Evolutionary conservation across 2,888 invertebrate species (phyloP).

Genomic region (Dasypolia templi): DNA sequence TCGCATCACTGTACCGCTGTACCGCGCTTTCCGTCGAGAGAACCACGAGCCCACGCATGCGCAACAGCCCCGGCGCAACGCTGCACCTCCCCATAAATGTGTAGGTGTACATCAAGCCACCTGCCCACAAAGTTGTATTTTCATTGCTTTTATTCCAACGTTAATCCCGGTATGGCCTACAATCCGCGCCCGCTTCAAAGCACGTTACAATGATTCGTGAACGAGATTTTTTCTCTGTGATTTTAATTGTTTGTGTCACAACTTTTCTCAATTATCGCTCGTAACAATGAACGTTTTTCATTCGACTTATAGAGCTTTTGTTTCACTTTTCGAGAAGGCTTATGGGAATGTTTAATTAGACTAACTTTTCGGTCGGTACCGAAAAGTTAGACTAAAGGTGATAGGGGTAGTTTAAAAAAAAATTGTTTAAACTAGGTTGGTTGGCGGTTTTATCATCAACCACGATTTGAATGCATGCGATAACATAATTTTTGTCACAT

Average conservation of each 20-base stretch:
- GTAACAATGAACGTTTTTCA: background rate
- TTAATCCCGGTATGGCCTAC: slow-evolving; percentile 11
- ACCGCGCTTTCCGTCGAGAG: background rate
- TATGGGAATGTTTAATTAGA: background rate
- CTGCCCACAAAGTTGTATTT: slow-evolving; percentile 33
- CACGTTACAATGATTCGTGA: slow-evolving; percentile 21
- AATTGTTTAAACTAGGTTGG: background rate
- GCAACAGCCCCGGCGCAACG: slow-evolving; percentile 16
- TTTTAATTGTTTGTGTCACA: slow-evolving; percentile 11
- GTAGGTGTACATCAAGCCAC: background rate
- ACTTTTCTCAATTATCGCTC: slow-evolving; percentile 22
- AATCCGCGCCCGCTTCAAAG: slow-evolving; percentile 8
- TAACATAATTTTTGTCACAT: background rate
- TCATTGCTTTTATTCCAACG: slow-evolving; percentile 17
- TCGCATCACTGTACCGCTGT: slow-evolving; percentile 15
- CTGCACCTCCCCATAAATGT: slow-evolving; percentile 28
- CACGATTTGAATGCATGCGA: background rate
- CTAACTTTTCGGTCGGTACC: background rate
- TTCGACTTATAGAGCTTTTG: background rate
- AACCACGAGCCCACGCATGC: slow-evolving; percentile 32
- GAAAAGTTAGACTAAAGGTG: background rate
- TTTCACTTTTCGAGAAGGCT: background rate
- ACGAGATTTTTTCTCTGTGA: background rate
- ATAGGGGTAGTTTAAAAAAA: background rate
- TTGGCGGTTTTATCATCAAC: slow-evolving; percentile 1